Conservation (phyloP, 1,140 invertebrate species). For the Bemisia tabaci region DNA sequence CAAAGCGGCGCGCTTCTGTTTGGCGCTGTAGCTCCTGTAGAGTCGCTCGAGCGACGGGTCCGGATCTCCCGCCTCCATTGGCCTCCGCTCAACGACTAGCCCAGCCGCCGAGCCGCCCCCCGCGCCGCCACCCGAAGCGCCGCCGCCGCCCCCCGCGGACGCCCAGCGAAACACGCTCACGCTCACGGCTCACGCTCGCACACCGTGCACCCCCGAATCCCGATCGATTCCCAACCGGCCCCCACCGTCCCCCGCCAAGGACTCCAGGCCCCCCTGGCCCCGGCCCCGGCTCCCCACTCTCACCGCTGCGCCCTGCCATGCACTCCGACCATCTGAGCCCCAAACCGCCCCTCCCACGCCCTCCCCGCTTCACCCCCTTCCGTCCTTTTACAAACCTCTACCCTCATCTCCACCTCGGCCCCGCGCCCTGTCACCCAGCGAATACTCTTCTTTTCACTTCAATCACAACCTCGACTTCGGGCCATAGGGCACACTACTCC, state of each 20-base stretch:
- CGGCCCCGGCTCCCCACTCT: constrained; percentile 13
- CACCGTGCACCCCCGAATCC: not conserved
- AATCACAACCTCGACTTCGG: not conserved
- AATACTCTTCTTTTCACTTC: constrained; percentile 1
- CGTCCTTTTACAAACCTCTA: not conserved
- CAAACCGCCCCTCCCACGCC: not conserved
- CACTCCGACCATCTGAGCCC: constrained; percentile 3
- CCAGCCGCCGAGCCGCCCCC: not conserved
- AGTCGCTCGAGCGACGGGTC: constrained; percentile 52
- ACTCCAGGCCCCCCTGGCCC: constrained; percentile 18
- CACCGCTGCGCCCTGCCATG: constrained; percentile 9
- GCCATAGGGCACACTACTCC: not conserved
- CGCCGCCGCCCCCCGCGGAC: constrained; percentile 6
- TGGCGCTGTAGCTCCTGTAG: constrained; percentile 57
- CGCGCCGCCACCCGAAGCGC: constrained; percentile 6
- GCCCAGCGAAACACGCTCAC: no score
- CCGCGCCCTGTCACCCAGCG: not conserved
- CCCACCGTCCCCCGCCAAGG: constrained; percentile 11
- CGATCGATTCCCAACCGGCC: no score
- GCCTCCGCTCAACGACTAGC: constrained; percentile 6
- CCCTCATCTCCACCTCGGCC: not conserved
- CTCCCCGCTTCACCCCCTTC: constrained; percentile 4
- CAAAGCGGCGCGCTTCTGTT: constrained; percentile 60
- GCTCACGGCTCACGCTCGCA: not conserved
- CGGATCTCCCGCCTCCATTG: constrained; percentile 7